Evolutionary conservation across 1,140 invertebrate genomes (phyloP), one percentile per base, ranked within the genome.

Genomic region (Leucophenga varia): DNA sequence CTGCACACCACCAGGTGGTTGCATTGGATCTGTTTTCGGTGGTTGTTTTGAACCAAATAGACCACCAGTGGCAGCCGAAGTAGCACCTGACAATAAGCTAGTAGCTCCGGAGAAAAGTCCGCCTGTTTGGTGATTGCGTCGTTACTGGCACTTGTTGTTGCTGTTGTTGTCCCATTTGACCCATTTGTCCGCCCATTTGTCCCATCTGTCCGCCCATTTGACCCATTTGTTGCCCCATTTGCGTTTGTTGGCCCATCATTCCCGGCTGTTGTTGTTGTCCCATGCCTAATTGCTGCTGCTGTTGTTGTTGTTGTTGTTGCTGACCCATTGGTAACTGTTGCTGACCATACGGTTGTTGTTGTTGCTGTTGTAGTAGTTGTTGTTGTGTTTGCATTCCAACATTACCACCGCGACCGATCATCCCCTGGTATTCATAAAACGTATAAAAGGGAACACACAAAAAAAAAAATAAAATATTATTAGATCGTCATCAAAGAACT

Each of bases 351-450:
- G 65, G 69, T n/a, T 69, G 67, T 19, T 73, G 69, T 52, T 67
- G 72, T 46, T 74, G 74, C 51, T 71, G 59, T 49, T 64, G 64
- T 45, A 67, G 70, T 40, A 69, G 74, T 37, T 67, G 64, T 41
- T 76, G 73, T 45, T 75, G 74, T 34, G 76, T 74, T 38, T 77
- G 74, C 64, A 73, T 72, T 46, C 75, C 76, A 74, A 80, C 81
- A 83, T 81, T 84, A 83, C 81, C 81, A 83, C 72, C 80, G 80
- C 64, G 81, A 79, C 79, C 79, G 79, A 78, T 71, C 70, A 75
- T 82, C 80, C 77, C 79, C 79, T 81, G 71, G 45, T 72, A 59
- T 57, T 63, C n/a, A n/a, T n/a, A n/a, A n/a, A n/a, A n/a, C n/a
- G n/a, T n/a, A n/a, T n/a, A n/a, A n/a, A n/a, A n/a, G n/a, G n/a